These are phyloP conservation scores for Cervus canadensis DNA, from an alignment of 2,113 vertebrate species.

Conservation along the genomic window DNA sequence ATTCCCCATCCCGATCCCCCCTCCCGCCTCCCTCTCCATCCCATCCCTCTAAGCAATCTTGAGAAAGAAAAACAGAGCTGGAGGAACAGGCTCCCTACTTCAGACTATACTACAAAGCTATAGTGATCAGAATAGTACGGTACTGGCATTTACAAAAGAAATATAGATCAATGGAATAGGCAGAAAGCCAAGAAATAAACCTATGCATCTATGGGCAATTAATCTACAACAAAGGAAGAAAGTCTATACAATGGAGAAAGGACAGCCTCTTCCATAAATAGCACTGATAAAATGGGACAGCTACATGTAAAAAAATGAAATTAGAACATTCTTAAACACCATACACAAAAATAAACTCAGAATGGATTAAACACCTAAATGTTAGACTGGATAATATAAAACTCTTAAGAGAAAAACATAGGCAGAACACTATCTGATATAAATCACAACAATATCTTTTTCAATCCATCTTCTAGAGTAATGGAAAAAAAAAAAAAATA, in stretches of 20 bases:
- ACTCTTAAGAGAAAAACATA: background rate
- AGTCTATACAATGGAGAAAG: background rate
- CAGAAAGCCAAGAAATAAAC: background rate
- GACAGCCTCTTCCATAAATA: background rate
- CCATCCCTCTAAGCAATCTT: background rate
- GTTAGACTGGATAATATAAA: background rate
- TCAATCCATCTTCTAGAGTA: background rate
- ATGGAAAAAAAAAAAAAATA: background rate
- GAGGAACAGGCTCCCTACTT: background rate
- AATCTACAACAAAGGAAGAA: background rate
- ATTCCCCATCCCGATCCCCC: too few species aligned
- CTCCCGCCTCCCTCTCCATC: too few species aligned
- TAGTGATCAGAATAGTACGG: accelerated
- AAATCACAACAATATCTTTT: background rate
- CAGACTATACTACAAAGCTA: background rate
- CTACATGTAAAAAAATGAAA: background rate
- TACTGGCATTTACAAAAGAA: background rate
- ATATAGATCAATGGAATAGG: background rate
- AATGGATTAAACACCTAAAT: background rate
- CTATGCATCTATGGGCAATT: background rate
- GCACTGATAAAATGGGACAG: background rate
- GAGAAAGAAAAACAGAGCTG: background rate
- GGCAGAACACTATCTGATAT: background rate
- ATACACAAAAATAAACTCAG: background rate
- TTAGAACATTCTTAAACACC: background rate